These are phyloP conservation scores for Onthophagus taurus DNA, from an alignment of 1,140 invertebrate species.

Conservation along the genomic window DNA sequence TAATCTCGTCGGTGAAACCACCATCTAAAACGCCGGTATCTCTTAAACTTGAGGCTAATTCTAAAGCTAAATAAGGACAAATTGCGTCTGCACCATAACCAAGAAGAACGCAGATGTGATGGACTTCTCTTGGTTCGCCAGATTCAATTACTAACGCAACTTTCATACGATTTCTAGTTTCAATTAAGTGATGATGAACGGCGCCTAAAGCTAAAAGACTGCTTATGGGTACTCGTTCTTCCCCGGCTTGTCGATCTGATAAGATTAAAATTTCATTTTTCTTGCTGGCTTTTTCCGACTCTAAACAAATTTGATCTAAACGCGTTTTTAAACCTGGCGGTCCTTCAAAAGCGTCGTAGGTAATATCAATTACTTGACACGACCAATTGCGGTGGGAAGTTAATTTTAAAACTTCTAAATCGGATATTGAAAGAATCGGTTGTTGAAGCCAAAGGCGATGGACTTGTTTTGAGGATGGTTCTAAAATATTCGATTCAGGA, in stretches of 20 bases:
- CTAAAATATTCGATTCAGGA: conserved; percentile 89
- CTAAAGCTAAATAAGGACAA: conserved; percentile 95
- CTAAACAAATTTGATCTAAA: conserved; percentile 68
- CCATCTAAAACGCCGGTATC: conserved; percentile 72
- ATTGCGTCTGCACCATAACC: conserved; percentile 97
- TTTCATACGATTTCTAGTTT: conserved; percentile 92
- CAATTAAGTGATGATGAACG: conserved; percentile 92
- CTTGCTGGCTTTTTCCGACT: conserved; percentile 73
- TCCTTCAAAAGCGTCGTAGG: conserved; percentile 67
- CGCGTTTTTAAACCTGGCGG: conserved; percentile 64
- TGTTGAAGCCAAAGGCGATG: conserved; percentile 88
- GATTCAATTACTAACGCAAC: conserved; percentile 89
- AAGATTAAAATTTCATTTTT: conserved; percentile 84
- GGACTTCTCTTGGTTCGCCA: conserved; percentile 90
- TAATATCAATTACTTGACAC: conserved; percentile 84
- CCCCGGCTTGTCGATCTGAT: conserved; percentile 66
- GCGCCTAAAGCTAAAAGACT: conserved; percentile 79
- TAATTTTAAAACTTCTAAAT: conserved; percentile 78
- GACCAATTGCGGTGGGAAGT: conserved; percentile 87
- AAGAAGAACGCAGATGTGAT: conserved; percentile 91
- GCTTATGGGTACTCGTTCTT: conserved; percentile 66
- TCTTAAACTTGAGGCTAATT: conserved; percentile 73
- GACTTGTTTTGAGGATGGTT: conserved; percentile 82
- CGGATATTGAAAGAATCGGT: conserved; percentile 86
- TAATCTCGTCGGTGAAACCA: conserved; percentile 68